Conservation (phyloP, 2,113 vertebrate species). For the Elgaria multicarinata region DNA sequence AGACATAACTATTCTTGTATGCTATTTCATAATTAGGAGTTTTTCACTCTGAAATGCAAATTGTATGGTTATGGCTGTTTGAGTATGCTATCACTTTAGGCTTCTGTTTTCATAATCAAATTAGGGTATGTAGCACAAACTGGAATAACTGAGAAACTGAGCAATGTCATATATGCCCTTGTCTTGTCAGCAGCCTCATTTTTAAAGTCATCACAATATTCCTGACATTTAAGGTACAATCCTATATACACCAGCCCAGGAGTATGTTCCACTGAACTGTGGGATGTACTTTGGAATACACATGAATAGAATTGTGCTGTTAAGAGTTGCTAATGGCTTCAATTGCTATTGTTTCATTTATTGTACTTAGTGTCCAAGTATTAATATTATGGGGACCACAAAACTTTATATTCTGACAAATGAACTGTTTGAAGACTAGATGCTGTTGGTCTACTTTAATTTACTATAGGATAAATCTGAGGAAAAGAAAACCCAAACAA, state of each 20-base stretch:
- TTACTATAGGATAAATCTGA: slow-evolving; percentile 76
- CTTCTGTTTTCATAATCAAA: background rate
- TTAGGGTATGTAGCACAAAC: background rate
- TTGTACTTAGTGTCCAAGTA: background rate
- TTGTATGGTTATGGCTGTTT: background rate
- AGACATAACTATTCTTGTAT: background rate
- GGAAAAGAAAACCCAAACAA: slow-evolving; percentile 81
- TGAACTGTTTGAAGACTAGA: background rate
- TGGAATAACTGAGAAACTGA: background rate
- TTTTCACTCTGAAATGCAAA: background rate
- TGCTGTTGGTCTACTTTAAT: background rate
- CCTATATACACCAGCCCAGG: background rate
- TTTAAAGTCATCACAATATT: background rate
- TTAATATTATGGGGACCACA: background rate
- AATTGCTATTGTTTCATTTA: background rate
- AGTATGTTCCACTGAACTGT: background rate
- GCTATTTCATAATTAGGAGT: background rate
- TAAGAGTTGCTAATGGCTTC: background rate
- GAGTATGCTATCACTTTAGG: background rate
- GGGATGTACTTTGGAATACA: background rate
- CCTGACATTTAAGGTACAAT: background rate
- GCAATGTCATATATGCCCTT: background rate
- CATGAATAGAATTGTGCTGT: background rate
- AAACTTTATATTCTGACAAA: background rate
- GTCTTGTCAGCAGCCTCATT: background rate